Evolutionary conservation across 2,113 vertebrate genomes (phyloP).

Genomic region (Atractosteus spatula): DNA sequence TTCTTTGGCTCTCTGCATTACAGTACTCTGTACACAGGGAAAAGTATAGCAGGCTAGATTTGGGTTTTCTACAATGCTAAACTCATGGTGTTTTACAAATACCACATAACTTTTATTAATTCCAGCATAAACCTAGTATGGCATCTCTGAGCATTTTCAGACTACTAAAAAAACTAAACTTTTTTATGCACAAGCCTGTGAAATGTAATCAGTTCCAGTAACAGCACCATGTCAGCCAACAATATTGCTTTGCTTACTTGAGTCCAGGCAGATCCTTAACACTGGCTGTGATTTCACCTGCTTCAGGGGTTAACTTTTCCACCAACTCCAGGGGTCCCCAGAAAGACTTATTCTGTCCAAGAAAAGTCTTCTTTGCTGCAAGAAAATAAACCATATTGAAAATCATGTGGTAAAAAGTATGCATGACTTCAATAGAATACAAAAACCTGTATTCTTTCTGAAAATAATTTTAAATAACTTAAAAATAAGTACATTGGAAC

Average conservation of each 20-base stretch:
- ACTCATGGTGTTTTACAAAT: too few relatives aligned
- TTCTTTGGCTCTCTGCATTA: too few relatives aligned
- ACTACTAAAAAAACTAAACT: too few relatives aligned
- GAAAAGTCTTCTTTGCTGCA: slow-evolving; percentile 94
- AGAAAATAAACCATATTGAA: neutral
- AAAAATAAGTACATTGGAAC: neutral
- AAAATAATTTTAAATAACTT: neutral
- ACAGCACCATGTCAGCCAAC: too few relatives aligned
- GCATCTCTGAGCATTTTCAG: too few relatives aligned
- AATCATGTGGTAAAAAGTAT: too few relatives aligned
- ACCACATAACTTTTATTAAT: too few relatives aligned
- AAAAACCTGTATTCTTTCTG: neutral
- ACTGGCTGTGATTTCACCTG: slow-evolving; percentile 94
- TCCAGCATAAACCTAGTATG: too few relatives aligned
- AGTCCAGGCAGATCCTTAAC: slow-evolving; percentile 96
- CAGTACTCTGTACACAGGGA: too few relatives aligned
- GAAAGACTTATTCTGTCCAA: slow-evolving; percentile 97
- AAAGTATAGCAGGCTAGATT: too few relatives aligned
- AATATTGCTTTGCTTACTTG: slow-evolving; percentile 71
- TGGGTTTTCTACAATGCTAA: too few relatives aligned
- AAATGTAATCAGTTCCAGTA: neutral
- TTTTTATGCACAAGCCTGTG: neutral
- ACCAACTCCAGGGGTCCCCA: slow-evolving; percentile 97
- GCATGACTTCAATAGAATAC: too few relatives aligned
- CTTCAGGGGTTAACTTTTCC: slow-evolving; percentile 94